Evolutionary conservation across 2,797 vertebrate genomes (phyloP).

Genomic region (Luscinia megarhynchos): DNA sequence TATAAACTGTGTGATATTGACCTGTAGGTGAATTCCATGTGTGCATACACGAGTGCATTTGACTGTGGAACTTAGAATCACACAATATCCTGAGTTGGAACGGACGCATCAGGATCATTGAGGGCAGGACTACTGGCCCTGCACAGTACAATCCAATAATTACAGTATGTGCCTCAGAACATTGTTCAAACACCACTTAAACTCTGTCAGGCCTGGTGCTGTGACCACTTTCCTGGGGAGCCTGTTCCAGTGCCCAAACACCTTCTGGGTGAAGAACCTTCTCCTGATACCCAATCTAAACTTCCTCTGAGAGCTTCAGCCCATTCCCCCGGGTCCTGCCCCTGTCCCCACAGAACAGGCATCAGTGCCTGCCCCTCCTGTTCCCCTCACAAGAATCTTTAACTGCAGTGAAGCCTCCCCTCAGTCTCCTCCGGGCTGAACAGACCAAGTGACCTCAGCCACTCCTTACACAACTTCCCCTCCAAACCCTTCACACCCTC

Average conservation of each 20-base stretch:
- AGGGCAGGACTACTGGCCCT: not conserved
- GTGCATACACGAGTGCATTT: not conserved
- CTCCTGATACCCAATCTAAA: not conserved
- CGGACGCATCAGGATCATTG: not conserved
- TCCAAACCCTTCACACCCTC: not conserved
- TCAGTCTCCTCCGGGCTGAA: not conserved
- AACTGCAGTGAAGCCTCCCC: not conserved
- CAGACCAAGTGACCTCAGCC: not conserved
- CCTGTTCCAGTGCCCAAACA: not conserved
- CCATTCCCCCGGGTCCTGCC: no score
- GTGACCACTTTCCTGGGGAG: not conserved
- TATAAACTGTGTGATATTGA: not conserved
- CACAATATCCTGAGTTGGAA: not conserved
- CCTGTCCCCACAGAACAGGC: no score
- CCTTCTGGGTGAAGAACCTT: not conserved
- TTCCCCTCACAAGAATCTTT: accelerated
- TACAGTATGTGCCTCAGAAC: no score
- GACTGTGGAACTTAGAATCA: not conserved
- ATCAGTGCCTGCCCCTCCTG: not conserved
- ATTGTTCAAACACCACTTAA: not conserved
- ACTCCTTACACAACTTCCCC: accelerated
- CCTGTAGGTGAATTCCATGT: not conserved
- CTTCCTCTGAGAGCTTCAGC: no score
- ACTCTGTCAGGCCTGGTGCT: no score
- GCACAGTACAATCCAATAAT: not conserved